A percentile compares a stretch with the other conserved stretches of the same genome.
These are phyloP conservation scores for Eidolon dupreanum DNA, from an alignment of 2,797 vertebrate genomes.

Conservation along the genomic window DNA sequence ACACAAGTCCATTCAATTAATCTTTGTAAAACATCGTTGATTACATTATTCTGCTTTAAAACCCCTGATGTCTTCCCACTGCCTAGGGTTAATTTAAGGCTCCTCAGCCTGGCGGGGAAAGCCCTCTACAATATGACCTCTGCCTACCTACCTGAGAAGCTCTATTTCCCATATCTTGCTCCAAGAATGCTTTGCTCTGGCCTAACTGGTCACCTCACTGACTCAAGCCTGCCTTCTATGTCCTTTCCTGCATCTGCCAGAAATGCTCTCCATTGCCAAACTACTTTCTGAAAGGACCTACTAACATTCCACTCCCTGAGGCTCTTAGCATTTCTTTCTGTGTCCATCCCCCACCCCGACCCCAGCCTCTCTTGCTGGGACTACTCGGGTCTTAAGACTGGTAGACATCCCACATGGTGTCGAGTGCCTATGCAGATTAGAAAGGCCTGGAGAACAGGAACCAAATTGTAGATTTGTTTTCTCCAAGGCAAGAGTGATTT, in stretches of 20 bases:
- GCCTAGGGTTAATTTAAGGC: neutral
- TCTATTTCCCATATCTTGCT: neutral
- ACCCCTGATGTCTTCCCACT: neutral
- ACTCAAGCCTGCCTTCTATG: neutral
- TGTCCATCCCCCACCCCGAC: too few relatives aligned
- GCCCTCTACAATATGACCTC: neutral
- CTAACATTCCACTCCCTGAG: neutral
- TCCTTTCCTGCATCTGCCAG: neutral
- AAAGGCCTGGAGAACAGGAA: neutral
- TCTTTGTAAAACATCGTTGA: neutral
- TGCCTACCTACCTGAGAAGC: neutral
- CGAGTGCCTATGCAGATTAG: neutral
- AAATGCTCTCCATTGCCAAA: neutral
- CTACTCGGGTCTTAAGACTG: conserved; percentile 26
- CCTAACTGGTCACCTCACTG: neutral
- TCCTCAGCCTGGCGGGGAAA: neutral
- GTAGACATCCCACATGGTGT: neutral
- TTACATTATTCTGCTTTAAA: conserved; percentile 24
- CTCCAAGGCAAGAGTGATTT: conserved; percentile 17
- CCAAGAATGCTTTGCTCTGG: conserved; percentile 12
- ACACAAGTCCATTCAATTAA: neutral
- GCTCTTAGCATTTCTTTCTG: neutral
- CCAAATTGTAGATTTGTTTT: neutral
- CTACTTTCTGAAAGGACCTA: neutral
- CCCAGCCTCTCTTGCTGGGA: neutral